These are phyloP conservation scores for Linnaemya tessellans DNA, from an alignment of 2,888 invertebrate genomes.

Conservation along the genomic window DNA sequence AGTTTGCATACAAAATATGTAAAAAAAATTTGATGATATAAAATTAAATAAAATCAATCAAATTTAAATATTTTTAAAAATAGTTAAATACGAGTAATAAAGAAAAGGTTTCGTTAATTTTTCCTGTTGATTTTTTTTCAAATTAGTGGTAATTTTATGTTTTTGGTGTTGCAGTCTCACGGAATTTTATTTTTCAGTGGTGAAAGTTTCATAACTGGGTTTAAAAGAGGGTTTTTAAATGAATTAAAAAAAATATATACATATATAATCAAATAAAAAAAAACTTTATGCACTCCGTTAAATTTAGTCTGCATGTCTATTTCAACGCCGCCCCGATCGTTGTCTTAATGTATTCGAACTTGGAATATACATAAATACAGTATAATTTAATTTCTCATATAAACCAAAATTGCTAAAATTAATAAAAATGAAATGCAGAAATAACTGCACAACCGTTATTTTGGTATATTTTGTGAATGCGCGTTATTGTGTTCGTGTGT, in stretches of 20 bases:
- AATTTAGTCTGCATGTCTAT: conserved; percentile 13
- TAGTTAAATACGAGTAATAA: conserved; percentile 18
- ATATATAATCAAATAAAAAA: conserved; percentile 33
- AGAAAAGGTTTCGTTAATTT: not conserved
- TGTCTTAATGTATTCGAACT: not conserved
- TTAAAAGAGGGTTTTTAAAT: conserved; percentile 50
- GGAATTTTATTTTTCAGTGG: conserved; percentile 44
- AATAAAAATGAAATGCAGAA: conserved; percentile 41
- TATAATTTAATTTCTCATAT: conserved; percentile 23
- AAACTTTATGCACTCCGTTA: conserved; percentile 42
- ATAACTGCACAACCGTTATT: conserved; percentile 53
- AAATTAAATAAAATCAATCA: not conserved
- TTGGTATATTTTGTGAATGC: not conserved
- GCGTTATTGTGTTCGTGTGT: not conserved
- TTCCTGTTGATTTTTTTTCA: not conserved
- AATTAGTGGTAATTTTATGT: conserved; percentile 17
- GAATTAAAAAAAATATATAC: conserved; percentile 25
- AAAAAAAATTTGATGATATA: not conserved
- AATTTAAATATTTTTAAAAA: not conserved
- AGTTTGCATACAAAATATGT: not conserved
- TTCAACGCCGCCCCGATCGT: not conserved
- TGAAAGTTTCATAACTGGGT: conserved; percentile 70
- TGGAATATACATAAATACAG: not conserved
- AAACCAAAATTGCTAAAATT: conserved; percentile 30
- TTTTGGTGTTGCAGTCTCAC: conserved; percentile 3